Conservation (phyloP, 2,888 invertebrate species). For the Cryptus viduatorius region DNA sequence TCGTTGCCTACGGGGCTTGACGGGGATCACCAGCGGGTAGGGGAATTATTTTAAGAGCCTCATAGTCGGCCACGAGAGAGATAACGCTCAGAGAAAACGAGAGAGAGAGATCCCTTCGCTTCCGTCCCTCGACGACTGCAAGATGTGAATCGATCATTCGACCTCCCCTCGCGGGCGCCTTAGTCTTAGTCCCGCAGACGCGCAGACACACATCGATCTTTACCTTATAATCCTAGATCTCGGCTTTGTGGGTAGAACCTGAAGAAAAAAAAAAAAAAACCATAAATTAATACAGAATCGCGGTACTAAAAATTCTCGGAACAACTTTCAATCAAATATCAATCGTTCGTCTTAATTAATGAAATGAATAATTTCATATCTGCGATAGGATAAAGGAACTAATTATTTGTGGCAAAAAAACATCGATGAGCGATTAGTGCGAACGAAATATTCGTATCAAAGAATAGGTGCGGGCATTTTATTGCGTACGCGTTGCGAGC, state of each 20-base stretch:
- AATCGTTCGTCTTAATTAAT: constrained; percentile 22
- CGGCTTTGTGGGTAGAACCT: not conserved
- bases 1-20: constrained; percentile 59
- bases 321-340: constrained; percentile 43
- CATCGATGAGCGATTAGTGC: constrained; percentile 56
- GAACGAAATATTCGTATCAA: constrained; percentile 51
- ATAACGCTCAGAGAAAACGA: not conserved
- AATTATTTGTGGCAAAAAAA: constrained; percentile 20
- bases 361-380: constrained; percentile 45
- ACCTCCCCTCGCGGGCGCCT: constrained; percentile 47
- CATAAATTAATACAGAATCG: constrained; percentile 27
- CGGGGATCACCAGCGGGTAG: constrained; percentile 14
- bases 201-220: constrained; percentile 39
- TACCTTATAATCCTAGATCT: constrained; percentile 20
- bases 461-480: constrained; percentile 38
- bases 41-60: constrained; percentile 53
- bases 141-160: constrained; percentile 55
- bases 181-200: constrained; percentile 40
- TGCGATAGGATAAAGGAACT: constrained; percentile 14
- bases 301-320: constrained; percentile 26
- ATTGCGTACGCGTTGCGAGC: constrained; percentile 20
- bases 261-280: not conserved
- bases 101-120: constrained; percentile 2
- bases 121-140: constrained; percentile 34
- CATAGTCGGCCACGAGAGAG: constrained; percentile 21